Conservation (phyloP, 2,113 vertebrate species). For the Pelobates fuscus region DNA sequence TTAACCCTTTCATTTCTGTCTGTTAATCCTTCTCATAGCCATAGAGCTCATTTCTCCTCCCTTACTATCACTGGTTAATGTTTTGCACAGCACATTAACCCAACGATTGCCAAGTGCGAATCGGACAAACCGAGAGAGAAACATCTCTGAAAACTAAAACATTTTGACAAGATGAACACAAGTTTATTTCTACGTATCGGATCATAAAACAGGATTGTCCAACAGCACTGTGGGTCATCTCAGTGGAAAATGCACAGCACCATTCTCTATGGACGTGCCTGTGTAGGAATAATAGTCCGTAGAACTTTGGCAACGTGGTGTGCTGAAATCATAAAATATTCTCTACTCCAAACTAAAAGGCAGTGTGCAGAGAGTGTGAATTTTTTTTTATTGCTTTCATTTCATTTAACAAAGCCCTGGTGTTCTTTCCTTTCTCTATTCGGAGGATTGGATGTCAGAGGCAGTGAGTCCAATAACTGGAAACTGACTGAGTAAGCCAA, state of each 20-base stretch:
- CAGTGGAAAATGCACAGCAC: neutral
- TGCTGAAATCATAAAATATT: constrained; percentile 7
- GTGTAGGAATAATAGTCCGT: neutral
- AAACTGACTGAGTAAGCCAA: neutral
- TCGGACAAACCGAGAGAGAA: too few relatives aligned
- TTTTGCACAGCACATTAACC: too few relatives aligned
- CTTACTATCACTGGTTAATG: too few relatives aligned
- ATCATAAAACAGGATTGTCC: too few relatives aligned
- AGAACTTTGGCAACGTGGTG: neutral
- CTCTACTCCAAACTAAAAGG: neutral
- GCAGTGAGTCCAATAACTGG: neutral
- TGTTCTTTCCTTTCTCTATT: neutral
- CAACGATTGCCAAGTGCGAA: too few relatives aligned
- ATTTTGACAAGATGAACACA: too few relatives aligned
- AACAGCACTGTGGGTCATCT: neutral
- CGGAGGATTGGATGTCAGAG: neutral
- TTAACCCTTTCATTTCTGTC: too few relatives aligned
- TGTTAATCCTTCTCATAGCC: too few relatives aligned
- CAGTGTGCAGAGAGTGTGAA: neutral
- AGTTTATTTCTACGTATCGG: too few relatives aligned
- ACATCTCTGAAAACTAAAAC: too few relatives aligned
- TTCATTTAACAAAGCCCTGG: neutral
- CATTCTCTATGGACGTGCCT: neutral
- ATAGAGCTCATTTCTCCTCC: too few relatives aligned
- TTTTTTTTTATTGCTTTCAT: constrained; percentile 2